Evolutionary conservation across 2,113 vertebrate genomes (phyloP), one percentile per base, ranked within the genome.

Genomic region (Cyphomyrus discorhynchus): DNA sequence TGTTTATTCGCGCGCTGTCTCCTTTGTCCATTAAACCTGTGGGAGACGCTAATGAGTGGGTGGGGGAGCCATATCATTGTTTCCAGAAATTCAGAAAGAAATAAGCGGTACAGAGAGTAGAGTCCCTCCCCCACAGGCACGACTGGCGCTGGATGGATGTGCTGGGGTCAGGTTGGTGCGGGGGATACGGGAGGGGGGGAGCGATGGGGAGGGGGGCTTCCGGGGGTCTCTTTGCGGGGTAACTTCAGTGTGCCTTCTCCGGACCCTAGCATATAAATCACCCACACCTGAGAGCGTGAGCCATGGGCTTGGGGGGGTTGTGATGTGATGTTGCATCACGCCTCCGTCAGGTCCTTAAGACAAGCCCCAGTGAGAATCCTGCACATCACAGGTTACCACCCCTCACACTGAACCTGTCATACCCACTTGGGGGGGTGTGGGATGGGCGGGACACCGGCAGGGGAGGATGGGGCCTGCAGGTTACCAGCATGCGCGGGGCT

Each of bases 1-100:
- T 93, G 93, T 96, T 95, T 96, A 95, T 94, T 93, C 94, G 95
- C 95, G 93, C 89, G 94, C 95, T 95, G 93, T 95, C 94, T 93
- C 95, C 93, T 96, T 95, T 93, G 95, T 95, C 92, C 92, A 89
- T 93, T 94, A 93, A 93, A 93, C 92, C 92, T 91, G 91, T 93
- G 92, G 93, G 58, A 86, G 66, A 70, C 74, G 47, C 89, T 70
- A 86, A 85, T 83, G 91, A 70, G 83, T 46, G n/a, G 49, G 88
- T 87, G 86, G 87, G 88, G 89, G 90, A 88, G 92, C 91, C 52
- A 11, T 89, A 39, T 86, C 27, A 49, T 50, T 84, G 49, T 53
- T 84, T 85, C 74, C 42, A 49, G 45, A 49, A 91, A 92, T 93
- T 93, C 91, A 92, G 91, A 94, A 83, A 83, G 35, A 66, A 83